A percentile compares a stretch with the other conserved stretches of the same genome.
Conservation (phyloP, 1,140 invertebrate genomes). For the Acyrthosiphon pisum region DNA sequence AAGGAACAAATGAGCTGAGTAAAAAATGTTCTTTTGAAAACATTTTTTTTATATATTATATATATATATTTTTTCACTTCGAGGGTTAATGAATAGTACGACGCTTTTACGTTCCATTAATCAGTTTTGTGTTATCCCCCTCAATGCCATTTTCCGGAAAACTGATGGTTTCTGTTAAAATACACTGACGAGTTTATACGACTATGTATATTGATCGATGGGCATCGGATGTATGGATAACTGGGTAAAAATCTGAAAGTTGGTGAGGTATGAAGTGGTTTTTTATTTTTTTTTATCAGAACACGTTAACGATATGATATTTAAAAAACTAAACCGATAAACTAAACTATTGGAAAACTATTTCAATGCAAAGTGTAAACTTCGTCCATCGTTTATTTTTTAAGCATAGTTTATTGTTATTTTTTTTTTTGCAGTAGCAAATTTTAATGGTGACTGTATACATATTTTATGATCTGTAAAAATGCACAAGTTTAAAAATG, state of each 20-base stretch:
- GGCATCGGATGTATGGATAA: neutral
- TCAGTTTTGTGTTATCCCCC: neutral
- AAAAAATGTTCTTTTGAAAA: slow-evolving; percentile 35
- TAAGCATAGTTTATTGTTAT: neutral
- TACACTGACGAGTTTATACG: neutral
- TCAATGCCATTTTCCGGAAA: slow-evolving; percentile 1
- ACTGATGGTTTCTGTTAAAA: neutral
- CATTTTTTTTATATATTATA: neutral
- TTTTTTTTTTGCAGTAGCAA: neutral
- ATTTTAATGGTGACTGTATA: neutral
- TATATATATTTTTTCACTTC: neutral
- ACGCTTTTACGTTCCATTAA: slow-evolving; percentile 49
- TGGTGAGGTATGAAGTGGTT: neutral
- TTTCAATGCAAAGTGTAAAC: neutral
- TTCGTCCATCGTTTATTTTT: neutral
- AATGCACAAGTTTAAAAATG: neutral
- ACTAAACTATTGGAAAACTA: neutral
- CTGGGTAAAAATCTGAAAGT: neutral
- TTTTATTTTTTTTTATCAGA: neutral
- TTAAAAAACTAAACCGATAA: neutral
- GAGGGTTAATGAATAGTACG: slow-evolving; percentile 28
- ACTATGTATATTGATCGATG: slow-evolving; percentile 1
- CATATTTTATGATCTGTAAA: neutral
- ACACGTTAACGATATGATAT: neutral
- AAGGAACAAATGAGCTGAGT: neutral